phyloP scores from a whole-genome alignment of 2,888 invertebrate species.

The Apeira syringaria region DNA sequence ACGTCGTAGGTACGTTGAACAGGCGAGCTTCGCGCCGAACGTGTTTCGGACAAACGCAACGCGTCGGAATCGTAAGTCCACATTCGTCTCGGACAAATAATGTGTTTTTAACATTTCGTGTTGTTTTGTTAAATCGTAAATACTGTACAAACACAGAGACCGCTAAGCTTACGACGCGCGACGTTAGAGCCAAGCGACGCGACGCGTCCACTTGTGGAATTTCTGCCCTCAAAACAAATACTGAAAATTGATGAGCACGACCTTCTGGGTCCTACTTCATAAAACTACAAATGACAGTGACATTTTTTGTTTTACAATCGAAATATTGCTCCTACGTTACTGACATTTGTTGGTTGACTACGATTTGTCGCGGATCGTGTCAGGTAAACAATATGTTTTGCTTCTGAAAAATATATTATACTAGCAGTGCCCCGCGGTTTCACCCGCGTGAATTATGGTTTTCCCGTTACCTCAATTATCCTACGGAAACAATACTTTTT shows the following conservation, averaged over 20 bases:
- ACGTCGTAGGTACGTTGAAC: constrained; percentile 70
- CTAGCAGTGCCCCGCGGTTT: too few species aligned
- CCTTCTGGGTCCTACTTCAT: too few species aligned
- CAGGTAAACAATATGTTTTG: too few species aligned
- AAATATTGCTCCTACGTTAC: too few species aligned
- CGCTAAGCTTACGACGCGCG: constrained; percentile 39
- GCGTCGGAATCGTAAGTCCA: constrained; percentile 72
- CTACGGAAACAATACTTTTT: too few species aligned
- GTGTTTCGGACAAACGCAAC: constrained; percentile 77
- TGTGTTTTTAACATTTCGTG: constrained; percentile 83
- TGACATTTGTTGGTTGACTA: too few species aligned
- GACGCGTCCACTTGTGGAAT: constrained; percentile 64
- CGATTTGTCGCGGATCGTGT: too few species aligned
- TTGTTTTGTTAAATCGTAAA: constrained; percentile 84
- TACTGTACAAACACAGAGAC: constrained; percentile 74
- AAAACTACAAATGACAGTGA: too few species aligned
- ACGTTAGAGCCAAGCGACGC: constrained; percentile 42
- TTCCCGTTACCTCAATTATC: too few species aligned
- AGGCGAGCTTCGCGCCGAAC: constrained; percentile 64
- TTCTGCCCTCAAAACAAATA: constrained; percentile 58
- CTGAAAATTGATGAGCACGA: constrained; percentile 39
- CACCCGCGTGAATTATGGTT: too few species aligned
- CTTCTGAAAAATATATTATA: too few species aligned
- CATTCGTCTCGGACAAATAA: constrained; percentile 83
- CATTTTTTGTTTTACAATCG: too few species aligned